Conservation (phyloP, 2,888 invertebrate genomes). For the Amphipoea lucens region DNA sequence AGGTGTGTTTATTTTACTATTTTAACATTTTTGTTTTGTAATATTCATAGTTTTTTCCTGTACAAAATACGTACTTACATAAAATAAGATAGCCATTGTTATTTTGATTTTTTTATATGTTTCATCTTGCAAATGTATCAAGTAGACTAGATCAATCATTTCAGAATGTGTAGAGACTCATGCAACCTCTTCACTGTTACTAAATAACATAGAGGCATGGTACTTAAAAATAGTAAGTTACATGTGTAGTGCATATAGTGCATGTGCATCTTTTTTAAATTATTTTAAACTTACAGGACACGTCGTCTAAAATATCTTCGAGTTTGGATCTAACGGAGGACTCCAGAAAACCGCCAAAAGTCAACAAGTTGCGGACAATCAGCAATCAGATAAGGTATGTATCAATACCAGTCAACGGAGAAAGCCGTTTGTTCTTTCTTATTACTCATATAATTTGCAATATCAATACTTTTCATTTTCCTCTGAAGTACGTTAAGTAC, state of each 20-base stretch:
- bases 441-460: constrained; percentile 1
- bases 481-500: constrained; percentile 38
- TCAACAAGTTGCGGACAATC: constrained; percentile 93
- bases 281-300: constrained; percentile 84
- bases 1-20: constrained; percentile 1
- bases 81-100: constrained; percentile 5
- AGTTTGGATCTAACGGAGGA: constrained; percentile 90
- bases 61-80: constrained; percentile 7
- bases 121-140: constrained; percentile 11
- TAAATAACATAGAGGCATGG: constrained; percentile 49
- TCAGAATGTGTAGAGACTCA: constrained; percentile 52
- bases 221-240: constrained; percentile 39
- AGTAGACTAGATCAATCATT: constrained; percentile 47
- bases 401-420: constrained; percentile 6
- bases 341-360: constrained; percentile 90
- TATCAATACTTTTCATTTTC: not conserved
- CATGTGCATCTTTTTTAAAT: constrained; percentile 56
- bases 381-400: constrained; percentile 94
- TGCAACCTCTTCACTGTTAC: constrained; percentile 45
- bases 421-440: not conserved
- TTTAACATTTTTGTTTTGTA: not conserved
- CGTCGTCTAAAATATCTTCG: constrained; percentile 91
- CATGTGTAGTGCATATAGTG: constrained; percentile 33
- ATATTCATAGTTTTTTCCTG: constrained; percentile 4
- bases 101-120: constrained; percentile 18